Percentiles rank a stretch among this genome's conserved stretches.
phyloP scores from a whole-genome alignment of 2,888 invertebrate genomes.

The Chrysina gloriosa region DNA sequence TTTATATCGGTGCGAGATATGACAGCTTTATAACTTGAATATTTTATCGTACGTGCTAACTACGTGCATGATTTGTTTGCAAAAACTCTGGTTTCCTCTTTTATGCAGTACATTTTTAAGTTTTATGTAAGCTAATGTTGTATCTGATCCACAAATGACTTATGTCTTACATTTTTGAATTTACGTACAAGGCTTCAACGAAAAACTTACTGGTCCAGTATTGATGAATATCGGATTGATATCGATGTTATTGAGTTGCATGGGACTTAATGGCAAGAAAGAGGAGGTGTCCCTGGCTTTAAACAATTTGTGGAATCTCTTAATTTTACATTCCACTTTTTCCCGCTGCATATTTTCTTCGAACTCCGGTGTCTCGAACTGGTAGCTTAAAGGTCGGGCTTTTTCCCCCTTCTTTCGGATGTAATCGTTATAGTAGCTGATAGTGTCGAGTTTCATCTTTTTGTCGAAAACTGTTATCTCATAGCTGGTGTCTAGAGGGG shows the following conservation, averaged over 20 bases:
- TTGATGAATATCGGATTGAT: background rate
- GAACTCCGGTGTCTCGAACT: background rate
- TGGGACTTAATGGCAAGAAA: background rate
- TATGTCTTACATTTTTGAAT: too few species aligned
- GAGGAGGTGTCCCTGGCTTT: background rate
- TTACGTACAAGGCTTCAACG: too few species aligned
- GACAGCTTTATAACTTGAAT: too few species aligned
- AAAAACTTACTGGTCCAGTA: slow-evolving; percentile 18
- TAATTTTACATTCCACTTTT: too few species aligned
- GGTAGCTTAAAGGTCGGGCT: background rate
- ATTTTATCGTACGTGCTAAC: too few species aligned
- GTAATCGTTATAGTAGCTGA: slow-evolving; percentile 8
- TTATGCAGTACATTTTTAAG: too few species aligned
- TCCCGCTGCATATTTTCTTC: background rate
- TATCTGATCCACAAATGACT: too few species aligned
- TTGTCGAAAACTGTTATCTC: slow-evolving; percentile 26
- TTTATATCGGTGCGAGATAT: too few species aligned
- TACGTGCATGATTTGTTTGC: too few species aligned
- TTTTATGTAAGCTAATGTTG: too few species aligned
- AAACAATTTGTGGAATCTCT: too few species aligned
- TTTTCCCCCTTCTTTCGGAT: background rate
- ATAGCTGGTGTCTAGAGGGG: slow-evolving; percentile 16
- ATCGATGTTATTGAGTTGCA: slow-evolving; percentile 5
- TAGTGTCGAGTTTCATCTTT: slow-evolving; percentile 1
- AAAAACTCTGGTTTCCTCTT: too few species aligned